These are phyloP conservation scores for Cynoglossus semilaevis DNA, from an alignment of 2,113 vertebrate genomes.

Conservation along the genomic window DNA sequence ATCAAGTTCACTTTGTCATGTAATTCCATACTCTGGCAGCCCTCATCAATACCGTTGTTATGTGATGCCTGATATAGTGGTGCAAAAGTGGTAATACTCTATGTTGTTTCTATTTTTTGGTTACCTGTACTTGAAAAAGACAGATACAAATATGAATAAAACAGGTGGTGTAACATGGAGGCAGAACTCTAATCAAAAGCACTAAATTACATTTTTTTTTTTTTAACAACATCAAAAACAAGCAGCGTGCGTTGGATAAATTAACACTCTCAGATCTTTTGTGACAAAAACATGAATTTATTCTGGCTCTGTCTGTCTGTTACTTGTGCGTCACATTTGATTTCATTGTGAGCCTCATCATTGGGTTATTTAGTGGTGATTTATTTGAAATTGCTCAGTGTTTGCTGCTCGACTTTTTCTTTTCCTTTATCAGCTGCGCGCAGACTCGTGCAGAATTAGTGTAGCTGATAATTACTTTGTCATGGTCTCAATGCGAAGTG, in stretches of 20 bases:
- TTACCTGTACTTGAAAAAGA: not conserved
- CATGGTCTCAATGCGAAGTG: slow-evolving; percentile 1
- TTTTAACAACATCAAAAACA: not conserved
- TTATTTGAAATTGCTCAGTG: slow-evolving; percentile 43
- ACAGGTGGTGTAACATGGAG: not conserved
- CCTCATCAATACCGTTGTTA: no score
- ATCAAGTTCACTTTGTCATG: no score
- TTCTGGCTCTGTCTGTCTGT: slow-evolving; percentile 28
- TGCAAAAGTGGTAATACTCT: no score
- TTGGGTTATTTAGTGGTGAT: slow-evolving; percentile 39
- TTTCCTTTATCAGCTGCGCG: slow-evolving; percentile 2
- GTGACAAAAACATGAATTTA: slow-evolving; percentile 33
- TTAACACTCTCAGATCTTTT: slow-evolving; percentile 9
- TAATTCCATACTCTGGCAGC: no score
- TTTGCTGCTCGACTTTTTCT: slow-evolving; percentile 14
- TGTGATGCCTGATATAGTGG: no score
- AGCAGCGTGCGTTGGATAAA: slow-evolving; percentile 7
- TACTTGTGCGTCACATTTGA: slow-evolving; percentile 32
- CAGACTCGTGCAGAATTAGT: not conserved
- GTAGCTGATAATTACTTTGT: slow-evolving; percentile 11
- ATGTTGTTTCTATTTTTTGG: no score
- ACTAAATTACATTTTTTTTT: not conserved
- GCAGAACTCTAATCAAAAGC: not conserved
- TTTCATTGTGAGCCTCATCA: slow-evolving; percentile 46
- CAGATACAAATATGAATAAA: not conserved